These are phyloP conservation scores for Neuroscelio doddi DNA, from an alignment of 2,888 invertebrate genomes.

Conservation along the genomic window DNA sequence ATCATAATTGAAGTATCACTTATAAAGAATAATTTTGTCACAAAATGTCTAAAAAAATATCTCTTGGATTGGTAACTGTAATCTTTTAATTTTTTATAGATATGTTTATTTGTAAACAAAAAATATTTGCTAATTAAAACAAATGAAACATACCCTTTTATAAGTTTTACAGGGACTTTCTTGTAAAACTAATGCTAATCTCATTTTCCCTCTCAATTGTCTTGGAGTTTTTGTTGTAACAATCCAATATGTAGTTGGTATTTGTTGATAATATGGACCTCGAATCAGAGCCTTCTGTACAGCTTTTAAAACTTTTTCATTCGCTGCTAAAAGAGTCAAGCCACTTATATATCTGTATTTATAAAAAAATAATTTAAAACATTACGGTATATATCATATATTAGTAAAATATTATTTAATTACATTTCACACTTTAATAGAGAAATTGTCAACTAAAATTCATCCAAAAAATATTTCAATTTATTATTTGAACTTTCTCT, in stretches of 20 bases:
- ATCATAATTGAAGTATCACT: no score
- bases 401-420: not conserved
- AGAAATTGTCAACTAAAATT: no score
- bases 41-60: no score
- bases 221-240: slow-evolving; percentile 39
- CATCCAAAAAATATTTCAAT: no score
- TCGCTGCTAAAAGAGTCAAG: slow-evolving; percentile 24
- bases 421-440: not conserved
- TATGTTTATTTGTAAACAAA: no score
- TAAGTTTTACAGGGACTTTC: slow-evolving; percentile 10
- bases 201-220: slow-evolving; percentile 11
- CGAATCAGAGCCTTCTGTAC: slow-evolving; percentile 4
- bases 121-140: not conserved
- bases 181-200: slow-evolving; percentile 16
- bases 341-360: slow-evolving; percentile 39
- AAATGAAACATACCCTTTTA: slow-evolving; percentile 15
- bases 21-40: no score
- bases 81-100: no score
- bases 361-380: slow-evolving; percentile 2
- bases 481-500: no score
- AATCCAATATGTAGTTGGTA: slow-evolving; percentile 39
- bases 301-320: slow-evolving; percentile 5
- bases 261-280: not conserved
- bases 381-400: no score
- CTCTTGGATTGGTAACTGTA: no score